Evolutionary conservation across 1,140 invertebrate genomes (phyloP).

Genomic region (Trinorchestia longiramus): DNA sequence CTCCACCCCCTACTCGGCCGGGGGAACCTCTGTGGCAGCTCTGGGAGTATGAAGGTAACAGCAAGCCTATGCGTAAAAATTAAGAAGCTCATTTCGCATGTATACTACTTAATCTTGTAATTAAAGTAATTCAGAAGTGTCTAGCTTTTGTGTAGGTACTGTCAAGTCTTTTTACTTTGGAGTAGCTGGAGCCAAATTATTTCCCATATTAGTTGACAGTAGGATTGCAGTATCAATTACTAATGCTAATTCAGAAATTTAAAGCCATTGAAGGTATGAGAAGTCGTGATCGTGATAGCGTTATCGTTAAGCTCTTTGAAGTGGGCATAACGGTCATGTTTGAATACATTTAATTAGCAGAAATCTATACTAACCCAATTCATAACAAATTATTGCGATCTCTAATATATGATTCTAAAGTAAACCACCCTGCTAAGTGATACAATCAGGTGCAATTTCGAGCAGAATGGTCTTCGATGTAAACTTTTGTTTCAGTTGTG

Average conservation of each 20-base stretch:
- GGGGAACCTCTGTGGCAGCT: conserved; percentile 70
- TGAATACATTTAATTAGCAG: background rate
- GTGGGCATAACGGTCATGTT: background rate
- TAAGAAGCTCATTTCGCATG: background rate
- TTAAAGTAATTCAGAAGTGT: too few species aligned
- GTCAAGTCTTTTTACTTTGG: too few species aligned
- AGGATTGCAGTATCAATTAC: too few species aligned
- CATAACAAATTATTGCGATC: background rate
- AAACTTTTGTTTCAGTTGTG: conserved; percentile 69
- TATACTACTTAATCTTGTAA: background rate
- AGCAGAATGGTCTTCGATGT: background rate
- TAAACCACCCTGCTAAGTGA: too few species aligned
- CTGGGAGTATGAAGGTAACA: conserved; percentile 72
- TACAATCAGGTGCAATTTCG: too few species aligned
- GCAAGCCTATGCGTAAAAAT: too few species aligned
- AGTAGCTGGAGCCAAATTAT: too few species aligned
- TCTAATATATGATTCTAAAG: background rate
- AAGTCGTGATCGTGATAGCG: too few species aligned
- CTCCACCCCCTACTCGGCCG: conserved; percentile 67
- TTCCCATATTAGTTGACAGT: too few species aligned
- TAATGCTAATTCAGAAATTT: too few species aligned
- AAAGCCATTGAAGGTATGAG: too few species aligned
- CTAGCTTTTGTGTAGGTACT: too few species aligned
- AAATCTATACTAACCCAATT: background rate
- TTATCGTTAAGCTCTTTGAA: background rate